phyloP scores from a whole-genome alignment of 35 echinoderm and acorn worm genomes.

The Lytechinus variegatus region DNA sequence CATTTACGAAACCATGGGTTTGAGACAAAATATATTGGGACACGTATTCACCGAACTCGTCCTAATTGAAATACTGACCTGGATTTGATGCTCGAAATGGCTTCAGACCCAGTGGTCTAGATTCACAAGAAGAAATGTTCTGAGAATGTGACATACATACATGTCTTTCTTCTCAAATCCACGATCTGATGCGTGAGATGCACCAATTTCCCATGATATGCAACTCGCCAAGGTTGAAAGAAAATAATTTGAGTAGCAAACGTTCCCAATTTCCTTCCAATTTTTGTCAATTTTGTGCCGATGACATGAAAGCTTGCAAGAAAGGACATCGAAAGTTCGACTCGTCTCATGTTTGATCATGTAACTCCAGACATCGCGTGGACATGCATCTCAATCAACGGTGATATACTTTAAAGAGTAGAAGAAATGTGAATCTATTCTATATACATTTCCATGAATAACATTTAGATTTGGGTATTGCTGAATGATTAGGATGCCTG shows the following conservation, averaged over 20 bases:
- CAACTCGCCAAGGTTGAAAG: background rate
- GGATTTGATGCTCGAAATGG: too few relatives aligned
- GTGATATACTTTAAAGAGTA: background rate
- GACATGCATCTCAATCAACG: background rate
- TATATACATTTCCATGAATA: background rate
- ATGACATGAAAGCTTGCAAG: background rate
- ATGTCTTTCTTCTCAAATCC: background rate
- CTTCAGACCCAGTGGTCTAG: too few relatives aligned
- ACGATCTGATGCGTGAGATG: background rate
- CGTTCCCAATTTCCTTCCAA: constrained; percentile 8
- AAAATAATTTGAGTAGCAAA: background rate
- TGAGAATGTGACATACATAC: background rate
- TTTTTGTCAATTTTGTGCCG: constrained; percentile 1
- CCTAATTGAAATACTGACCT: too few relatives aligned
- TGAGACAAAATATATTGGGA: too few relatives aligned
- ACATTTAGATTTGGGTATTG: background rate
- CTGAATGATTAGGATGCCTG: too few relatives aligned
- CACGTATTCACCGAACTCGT: too few relatives aligned
- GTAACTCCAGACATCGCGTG: background rate
- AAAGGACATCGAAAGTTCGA: background rate
- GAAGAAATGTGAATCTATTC: background rate
- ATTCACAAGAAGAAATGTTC: background rate
- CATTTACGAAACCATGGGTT: too few relatives aligned
- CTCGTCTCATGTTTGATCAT: background rate
- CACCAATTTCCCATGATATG: background rate